Evolutionary conservation across 2,797 vertebrate genomes (phyloP).

Genomic region (Lagorchestes hirsutus): DNA sequence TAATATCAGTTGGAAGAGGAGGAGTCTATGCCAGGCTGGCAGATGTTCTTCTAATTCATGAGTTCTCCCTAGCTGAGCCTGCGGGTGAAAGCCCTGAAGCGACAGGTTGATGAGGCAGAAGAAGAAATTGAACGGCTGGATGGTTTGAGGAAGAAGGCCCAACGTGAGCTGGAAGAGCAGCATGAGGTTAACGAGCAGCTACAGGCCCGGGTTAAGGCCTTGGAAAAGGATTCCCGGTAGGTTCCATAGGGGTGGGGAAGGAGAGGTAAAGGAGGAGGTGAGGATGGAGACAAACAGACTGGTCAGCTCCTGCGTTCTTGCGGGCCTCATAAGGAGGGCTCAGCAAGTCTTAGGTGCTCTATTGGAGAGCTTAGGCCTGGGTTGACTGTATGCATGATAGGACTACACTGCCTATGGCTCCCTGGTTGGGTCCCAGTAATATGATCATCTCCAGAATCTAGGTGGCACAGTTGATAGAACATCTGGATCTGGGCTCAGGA

Average conservation of each 20-base stretch:
- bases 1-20: background rate
- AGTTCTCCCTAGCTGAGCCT: conserved; percentile 88
- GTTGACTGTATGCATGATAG: background rate
- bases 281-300: background rate
- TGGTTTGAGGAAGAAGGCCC: conserved; percentile 90
- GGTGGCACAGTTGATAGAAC: background rate
- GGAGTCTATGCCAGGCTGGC: background rate
- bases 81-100: conserved; percentile 95
- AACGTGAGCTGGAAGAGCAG: conserved; percentile 95
- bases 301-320: background rate
- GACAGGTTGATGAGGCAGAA: conserved; percentile 96
- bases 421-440: background rate
- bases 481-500: background rate
- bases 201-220: conserved; percentile 88
- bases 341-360: background rate
- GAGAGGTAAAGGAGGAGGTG: background rate
- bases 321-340: background rate
- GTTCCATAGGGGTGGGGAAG: background rate
- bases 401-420: no score
- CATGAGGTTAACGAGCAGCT: conserved; percentile 93
- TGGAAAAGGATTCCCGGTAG: conserved; percentile 95
- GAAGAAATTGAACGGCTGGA: conserved; percentile 95
- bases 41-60: conserved; percentile 29
- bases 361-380: background rate
- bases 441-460: background rate